Conservation (phyloP, 2,888 invertebrate species). For the Ptycholaimellus sp. region DNA sequence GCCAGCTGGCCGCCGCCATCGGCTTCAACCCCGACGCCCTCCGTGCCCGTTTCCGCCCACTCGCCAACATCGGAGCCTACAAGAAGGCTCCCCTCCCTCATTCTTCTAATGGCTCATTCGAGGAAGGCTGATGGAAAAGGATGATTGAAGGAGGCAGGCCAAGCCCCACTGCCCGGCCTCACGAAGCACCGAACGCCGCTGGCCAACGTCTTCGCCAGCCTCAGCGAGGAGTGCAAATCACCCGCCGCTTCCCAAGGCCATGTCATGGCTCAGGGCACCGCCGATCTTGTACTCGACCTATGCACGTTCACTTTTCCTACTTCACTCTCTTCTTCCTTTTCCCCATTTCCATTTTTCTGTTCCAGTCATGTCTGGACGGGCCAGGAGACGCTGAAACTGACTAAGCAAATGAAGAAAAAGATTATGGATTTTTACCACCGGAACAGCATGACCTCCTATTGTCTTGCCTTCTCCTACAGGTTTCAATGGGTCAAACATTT, state of each 20-base stretch:
- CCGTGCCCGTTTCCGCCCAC: too few species aligned
- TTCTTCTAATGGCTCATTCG: too few species aligned
- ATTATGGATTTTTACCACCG: slow-evolving; percentile 68
- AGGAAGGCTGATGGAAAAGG: too few species aligned
- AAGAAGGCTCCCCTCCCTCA: too few species aligned
- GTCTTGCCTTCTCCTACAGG: slow-evolving; percentile 82
- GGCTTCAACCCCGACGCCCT: too few species aligned
- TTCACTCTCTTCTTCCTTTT: too few species aligned
- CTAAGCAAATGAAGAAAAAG: slow-evolving; percentile 4
- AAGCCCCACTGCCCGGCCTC: too few species aligned
- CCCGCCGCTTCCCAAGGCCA: slow-evolving; percentile 34
- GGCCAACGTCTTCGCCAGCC: slow-evolving; percentile 59
- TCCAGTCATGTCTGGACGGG: slow-evolving; percentile 13
- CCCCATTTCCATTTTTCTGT: too few species aligned
- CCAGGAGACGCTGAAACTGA: slow-evolving; percentile 7
- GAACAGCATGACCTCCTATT: slow-evolving; percentile 79
- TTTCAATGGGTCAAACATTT: too few species aligned
- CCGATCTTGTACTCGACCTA: slow-evolving; percentile 74
- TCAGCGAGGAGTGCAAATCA: slow-evolving; percentile 48
- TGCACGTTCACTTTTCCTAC: too few species aligned
- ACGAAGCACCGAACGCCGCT: slow-evolving; percentile 76
- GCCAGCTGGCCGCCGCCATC: slow-evolving; percentile 10
- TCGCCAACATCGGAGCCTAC: too few species aligned
- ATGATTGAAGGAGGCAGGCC: too few species aligned
- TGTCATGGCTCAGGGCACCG: slow-evolving; percentile 46